Percentiles rank a stretch among this genome's conserved stretches.
Conservation (phyloP, 1,140 invertebrate species). For the Mactra quadrangularis region DNA sequence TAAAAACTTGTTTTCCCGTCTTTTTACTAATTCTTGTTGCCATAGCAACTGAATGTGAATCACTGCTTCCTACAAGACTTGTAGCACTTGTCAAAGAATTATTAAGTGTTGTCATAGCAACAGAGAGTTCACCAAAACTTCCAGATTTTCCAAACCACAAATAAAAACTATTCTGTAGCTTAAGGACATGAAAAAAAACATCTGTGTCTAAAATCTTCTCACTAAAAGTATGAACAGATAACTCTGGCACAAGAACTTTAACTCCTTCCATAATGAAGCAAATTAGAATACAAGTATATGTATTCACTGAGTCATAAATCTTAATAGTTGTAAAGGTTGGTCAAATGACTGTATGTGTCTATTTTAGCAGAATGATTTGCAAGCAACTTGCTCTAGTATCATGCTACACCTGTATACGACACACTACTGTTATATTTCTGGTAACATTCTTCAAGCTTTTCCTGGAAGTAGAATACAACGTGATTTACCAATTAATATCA, state of each 20-base stretch:
- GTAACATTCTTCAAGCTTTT: too few relatives aligned
- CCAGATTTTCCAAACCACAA: slow-evolving; percentile 53
- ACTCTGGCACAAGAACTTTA: slow-evolving; percentile 24
- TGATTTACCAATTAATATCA: too few relatives aligned
- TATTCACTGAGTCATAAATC: too few relatives aligned
- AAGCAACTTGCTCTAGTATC: too few relatives aligned
- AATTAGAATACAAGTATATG: too few relatives aligned
- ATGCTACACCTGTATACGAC: too few relatives aligned
- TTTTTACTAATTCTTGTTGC: slow-evolving; percentile 41
- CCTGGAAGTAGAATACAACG: too few relatives aligned
- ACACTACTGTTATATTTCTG: too few relatives aligned
- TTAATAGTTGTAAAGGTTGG: too few relatives aligned
- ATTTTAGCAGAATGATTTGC: too few relatives aligned
- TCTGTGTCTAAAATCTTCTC: slow-evolving; percentile 50
- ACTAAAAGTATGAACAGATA: slow-evolving; percentile 30
- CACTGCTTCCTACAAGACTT: slow-evolving; percentile 31
- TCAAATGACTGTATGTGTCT: too few relatives aligned
- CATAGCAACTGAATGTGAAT: slow-evolving; percentile 40
- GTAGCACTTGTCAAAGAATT: slow-evolving; percentile 35
- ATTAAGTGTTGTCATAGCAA: slow-evolving; percentile 50
- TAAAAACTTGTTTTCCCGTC: slow-evolving; percentile 52
- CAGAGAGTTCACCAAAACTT: slow-evolving; percentile 57
- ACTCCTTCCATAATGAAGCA: slow-evolving; percentile 28
- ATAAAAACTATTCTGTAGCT: slow-evolving; percentile 49
- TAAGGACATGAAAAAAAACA: slow-evolving; percentile 48